phyloP scores from a whole-genome alignment of 2,888 invertebrate species.

The Digitonthophagus gazella region DNA sequence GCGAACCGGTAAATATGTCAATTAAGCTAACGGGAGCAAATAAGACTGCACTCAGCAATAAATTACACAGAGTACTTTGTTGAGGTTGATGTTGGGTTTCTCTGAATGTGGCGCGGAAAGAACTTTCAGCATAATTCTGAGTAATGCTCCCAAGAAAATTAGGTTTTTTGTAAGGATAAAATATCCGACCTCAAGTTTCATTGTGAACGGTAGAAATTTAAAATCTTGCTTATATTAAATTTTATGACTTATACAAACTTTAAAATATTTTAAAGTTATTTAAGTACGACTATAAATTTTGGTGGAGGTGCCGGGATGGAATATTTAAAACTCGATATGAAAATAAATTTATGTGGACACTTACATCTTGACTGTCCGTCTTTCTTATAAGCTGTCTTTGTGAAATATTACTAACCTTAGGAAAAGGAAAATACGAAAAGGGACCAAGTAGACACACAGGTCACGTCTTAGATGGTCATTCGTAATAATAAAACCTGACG shows the following conservation, averaged over 20 bases:
- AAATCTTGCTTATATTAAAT: too few species aligned
- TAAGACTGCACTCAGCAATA: not conserved
- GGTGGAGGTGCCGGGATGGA: too few species aligned
- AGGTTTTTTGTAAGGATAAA: not conserved
- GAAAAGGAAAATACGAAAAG: not conserved
- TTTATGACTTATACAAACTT: too few species aligned
- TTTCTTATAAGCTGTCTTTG: too few species aligned
- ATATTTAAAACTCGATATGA: too few species aligned
- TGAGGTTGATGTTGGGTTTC: not conserved
- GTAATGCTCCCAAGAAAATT: not conserved
- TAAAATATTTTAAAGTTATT: too few species aligned
- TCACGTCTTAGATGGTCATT: not conserved
- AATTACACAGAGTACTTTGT: not conserved
- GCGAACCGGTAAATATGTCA: not conserved
- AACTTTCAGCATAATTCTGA: not conserved
- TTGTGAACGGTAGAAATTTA: not conserved
- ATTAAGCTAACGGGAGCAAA: not conserved
- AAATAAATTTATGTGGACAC: too few species aligned
- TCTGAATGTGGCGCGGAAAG: too few species aligned
- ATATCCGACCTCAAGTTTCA: not conserved
- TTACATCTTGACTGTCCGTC: not conserved
- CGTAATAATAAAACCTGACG: not conserved
- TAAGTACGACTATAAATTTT: too few species aligned
- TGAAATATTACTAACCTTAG: not conserved
- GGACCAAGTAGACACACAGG: not conserved